Conservation (phyloP, 2,113 vertebrate genomes). For the Nibea coibor region DNA sequence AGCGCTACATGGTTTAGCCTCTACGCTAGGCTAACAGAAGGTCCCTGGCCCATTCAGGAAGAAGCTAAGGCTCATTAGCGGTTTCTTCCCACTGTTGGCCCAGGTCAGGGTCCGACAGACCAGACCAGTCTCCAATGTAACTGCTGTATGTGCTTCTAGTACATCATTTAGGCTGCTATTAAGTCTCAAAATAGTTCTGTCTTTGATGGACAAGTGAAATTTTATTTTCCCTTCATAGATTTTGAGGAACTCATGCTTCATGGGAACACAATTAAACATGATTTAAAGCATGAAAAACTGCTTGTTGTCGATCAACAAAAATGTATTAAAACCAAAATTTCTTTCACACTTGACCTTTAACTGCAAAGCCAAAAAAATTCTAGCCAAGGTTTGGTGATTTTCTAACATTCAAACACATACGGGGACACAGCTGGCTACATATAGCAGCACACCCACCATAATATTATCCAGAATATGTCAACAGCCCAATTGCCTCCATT, state of each 20-base stretch:
- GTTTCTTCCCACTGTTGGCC: slow-evolving; percentile 45
- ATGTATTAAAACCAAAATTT: not conserved
- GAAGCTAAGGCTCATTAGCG: slow-evolving; percentile 60
- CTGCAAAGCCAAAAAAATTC: slow-evolving; percentile 5
- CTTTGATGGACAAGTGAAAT: slow-evolving; percentile 24
- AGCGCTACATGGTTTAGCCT: slow-evolving; percentile 41
- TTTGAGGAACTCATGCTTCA: slow-evolving; percentile 2
- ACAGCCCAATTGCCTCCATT: slow-evolving; percentile 50
- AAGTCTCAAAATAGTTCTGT: slow-evolving; percentile 45
- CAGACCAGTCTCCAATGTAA: slow-evolving; percentile 16
- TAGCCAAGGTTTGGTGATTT: not conserved
- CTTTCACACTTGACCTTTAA: not conserved
- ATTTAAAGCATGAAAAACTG: not conserved
- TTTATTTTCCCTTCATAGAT: not conserved
- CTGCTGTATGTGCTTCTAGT: not conserved
- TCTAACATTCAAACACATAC: not conserved
- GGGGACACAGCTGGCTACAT: slow-evolving; percentile 30
- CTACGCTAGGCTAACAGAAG: slow-evolving; percentile 51
- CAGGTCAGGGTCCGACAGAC: slow-evolving; percentile 44
- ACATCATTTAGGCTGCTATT: slow-evolving; percentile 19
- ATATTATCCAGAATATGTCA: slow-evolving; percentile 55
- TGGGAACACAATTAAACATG: too few relatives aligned
- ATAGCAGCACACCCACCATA: slow-evolving; percentile 9
- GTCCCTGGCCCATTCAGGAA: slow-evolving; percentile 34
- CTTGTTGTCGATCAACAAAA: not conserved